phyloP scores from a whole-genome alignment of 2,113 vertebrate species.

The Pluvialis apricaria region DNA sequence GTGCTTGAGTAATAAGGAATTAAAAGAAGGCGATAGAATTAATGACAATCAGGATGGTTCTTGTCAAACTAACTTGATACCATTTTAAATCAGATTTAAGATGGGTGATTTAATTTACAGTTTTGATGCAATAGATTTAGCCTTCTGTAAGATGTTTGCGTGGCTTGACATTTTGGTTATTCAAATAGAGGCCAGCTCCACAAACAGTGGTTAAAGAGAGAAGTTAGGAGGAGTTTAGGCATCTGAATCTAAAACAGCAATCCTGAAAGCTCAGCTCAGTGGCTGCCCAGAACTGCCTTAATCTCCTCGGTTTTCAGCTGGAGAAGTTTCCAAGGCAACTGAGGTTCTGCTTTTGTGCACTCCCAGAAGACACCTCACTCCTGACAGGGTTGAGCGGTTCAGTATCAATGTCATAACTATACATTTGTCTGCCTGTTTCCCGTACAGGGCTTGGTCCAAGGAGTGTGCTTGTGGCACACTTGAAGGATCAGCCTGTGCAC shows the following conservation, averaged over 20 bases:
- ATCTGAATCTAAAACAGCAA: constrained; percentile 6
- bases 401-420: constrained; percentile 53
- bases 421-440: constrained; percentile 47
- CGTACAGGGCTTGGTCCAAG: not conserved
- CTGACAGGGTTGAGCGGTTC: constrained; percentile 49
- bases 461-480: not conserved
- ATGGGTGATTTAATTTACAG: not conserved
- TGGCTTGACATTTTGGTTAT: not conserved
- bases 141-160: not conserved
- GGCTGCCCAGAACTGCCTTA: constrained; percentile 28
- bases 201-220: not conserved
- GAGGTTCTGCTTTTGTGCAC: constrained; percentile 60
- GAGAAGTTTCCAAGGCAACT: constrained; percentile 69
- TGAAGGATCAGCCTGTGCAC: not conserved
- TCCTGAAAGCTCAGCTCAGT: not conserved
- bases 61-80: constrained; percentile 14
- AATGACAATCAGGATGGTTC: not conserved
- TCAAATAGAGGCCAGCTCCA: not conserved
- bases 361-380: constrained; percentile 60
- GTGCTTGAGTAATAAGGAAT: constrained; percentile 47
- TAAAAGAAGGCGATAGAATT: constrained; percentile 4
- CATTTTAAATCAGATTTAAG: constrained; percentile 14
- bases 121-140: not conserved
- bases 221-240: constrained; percentile 24
- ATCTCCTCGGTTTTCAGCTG: constrained; percentile 41